A percentile compares a stretch with the other conserved stretches of the same genome.
Evolutionary conservation across 2,113 vertebrate species (phyloP).

Genomic region (Panthera leo): DNA sequence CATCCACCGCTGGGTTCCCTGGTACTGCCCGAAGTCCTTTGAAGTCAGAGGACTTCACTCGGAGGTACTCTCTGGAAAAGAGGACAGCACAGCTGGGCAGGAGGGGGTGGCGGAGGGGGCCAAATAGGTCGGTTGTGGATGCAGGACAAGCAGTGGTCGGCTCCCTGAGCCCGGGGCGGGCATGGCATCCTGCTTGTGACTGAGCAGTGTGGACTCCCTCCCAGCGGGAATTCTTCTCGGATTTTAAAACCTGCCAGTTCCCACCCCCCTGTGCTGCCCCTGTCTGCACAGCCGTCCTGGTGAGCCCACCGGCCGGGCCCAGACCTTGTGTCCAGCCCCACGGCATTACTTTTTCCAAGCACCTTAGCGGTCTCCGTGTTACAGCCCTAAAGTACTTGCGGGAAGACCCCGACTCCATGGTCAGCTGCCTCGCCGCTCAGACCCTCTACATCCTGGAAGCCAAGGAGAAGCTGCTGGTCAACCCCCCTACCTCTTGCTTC

Average conservation of each 20-base stretch:
- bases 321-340: not conserved
- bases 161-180: not conserved
- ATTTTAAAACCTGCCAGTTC: not conserved
- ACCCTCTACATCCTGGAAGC: slow-evolving; percentile 33
- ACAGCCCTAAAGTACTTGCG: slow-evolving; percentile 19
- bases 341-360: not conserved
- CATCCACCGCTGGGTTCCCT: rapidly evolving
- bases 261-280: too few relatives aligned
- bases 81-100: not conserved
- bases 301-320: not conserved
- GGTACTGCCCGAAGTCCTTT: too few relatives aligned
- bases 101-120: not conserved
- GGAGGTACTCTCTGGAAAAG: rapidly evolving
- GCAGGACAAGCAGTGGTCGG: not conserved
- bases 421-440: slow-evolving; percentile 55
- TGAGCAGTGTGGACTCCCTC: not conserved
- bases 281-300: too few relatives aligned
- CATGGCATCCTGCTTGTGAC: not conserved
- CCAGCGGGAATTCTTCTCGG: not conserved
- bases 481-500: not conserved
- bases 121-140: not conserved
- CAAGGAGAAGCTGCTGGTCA: not conserved
- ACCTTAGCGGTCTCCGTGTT: not conserved
- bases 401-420: slow-evolving; percentile 14
- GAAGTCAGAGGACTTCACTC: not conserved